Evolutionary conservation across 2,888 invertebrate genomes (phyloP).

Genomic region (Eutolmus rufibarbis): DNA sequence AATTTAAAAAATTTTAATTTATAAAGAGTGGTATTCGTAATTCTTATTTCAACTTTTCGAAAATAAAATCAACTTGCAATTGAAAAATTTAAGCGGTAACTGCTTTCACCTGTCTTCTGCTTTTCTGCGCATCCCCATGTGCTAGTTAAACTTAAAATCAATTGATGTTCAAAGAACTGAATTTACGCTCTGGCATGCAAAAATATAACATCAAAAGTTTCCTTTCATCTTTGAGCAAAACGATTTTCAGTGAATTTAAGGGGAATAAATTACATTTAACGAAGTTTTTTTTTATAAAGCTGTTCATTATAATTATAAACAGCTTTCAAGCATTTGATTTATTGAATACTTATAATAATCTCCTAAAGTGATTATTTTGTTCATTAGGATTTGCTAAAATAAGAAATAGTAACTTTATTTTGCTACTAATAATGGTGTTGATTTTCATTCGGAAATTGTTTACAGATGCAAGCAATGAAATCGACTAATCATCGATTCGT

Average conservation of each 20-base stretch:
- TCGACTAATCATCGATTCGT: neutral
- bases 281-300: neutral
- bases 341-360: neutral
- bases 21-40: too few relatives aligned
- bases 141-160: neutral
- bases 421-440: neutral
- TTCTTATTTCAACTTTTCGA: too few relatives aligned
- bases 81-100: neutral
- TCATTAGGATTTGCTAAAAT: neutral
- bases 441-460: neutral
- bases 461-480: neutral
- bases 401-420: neutral
- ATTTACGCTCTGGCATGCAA: neutral
- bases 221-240: neutral
- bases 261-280: neutral
- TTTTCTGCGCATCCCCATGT: neutral
- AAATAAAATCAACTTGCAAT: neutral
- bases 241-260: neutral
- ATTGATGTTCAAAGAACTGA: neutral
- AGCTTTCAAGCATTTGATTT: neutral
- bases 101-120: neutral
- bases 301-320: neutral
- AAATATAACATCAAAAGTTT: neutral
- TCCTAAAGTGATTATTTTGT: neutral
- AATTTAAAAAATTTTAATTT: too few relatives aligned